Conservation (phyloP, 2,888 invertebrate species). For the Tetragnatha montana region DNA sequence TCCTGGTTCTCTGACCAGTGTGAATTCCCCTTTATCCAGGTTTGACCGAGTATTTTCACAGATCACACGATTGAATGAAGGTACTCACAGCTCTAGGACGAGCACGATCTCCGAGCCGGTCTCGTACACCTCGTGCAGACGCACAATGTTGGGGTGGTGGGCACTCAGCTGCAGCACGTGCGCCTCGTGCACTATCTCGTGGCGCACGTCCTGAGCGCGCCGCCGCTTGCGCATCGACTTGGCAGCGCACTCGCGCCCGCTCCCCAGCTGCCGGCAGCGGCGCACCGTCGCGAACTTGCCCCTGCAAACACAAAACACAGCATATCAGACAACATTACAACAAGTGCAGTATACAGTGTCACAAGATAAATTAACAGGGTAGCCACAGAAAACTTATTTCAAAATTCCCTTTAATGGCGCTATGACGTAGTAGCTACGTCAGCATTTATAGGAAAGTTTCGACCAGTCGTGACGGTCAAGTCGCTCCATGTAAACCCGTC, state of each 20-base stretch:
- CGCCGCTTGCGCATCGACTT: constrained; percentile 93
- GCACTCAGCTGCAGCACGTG: constrained; percentile 90
- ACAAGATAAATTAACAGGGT: no score
- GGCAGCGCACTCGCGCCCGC: constrained; percentile 94
- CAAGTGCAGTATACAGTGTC: no score
- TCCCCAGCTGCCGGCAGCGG: constrained; percentile 89
- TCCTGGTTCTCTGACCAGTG: no score
- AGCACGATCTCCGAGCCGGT: constrained; percentile 84
- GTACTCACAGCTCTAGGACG: constrained; percentile 90
- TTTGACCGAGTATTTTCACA: no score
- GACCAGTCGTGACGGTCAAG: no score
- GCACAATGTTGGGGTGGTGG: constrained; percentile 85
- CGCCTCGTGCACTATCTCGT: constrained; percentile 95
- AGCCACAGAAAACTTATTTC: no score
- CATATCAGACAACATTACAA: neutral
- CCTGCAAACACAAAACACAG: constrained; percentile 81
- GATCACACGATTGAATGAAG: no score
- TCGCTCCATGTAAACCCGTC: no score
- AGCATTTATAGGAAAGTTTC: no score
- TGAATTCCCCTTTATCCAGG: no score
- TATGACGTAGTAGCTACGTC: no score
- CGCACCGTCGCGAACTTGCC: constrained; percentile 97
- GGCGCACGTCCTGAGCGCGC: constrained; percentile 83
- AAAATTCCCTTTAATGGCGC: no score
- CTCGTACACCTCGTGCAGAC: constrained; percentile 91